Evolutionary conservation across 2,113 vertebrate genomes (phyloP).

Genomic region (Penelope pileata): DNA sequence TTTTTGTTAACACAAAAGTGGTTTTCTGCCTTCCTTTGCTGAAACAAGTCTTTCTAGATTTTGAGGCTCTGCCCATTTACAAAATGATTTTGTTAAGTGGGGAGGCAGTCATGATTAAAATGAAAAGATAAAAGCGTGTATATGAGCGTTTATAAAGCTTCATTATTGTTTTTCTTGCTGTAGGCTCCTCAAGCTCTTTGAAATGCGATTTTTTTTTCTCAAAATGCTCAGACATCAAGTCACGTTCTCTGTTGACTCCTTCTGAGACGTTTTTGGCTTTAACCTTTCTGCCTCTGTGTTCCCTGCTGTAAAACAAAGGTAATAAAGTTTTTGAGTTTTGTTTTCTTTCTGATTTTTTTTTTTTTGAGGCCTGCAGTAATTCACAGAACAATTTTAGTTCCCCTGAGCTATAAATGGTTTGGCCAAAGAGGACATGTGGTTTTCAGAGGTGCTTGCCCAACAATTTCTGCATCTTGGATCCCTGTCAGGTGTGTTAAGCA

Average conservation of each 20-base stretch:
- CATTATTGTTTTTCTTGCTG: not conserved
- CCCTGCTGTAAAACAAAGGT: not conserved
- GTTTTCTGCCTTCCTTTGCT: not conserved
- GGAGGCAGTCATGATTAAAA: not conserved
- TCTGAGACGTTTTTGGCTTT: not conserved
- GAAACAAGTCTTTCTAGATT: not conserved
- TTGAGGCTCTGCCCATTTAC: not conserved
- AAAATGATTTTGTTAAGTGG: not conserved
- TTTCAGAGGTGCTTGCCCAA: constrained; percentile 24
- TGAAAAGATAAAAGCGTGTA: not conserved
- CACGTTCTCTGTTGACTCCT: not conserved
- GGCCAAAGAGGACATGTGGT: not conserved
- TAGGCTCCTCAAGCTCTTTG: not conserved
- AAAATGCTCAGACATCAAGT: not conserved
- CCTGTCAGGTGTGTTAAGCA: not conserved
- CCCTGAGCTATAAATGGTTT: not conserved
- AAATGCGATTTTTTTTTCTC: not conserved
- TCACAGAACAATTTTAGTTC: not conserved
- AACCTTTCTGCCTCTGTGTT: not conserved
- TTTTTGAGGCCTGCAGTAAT: not conserved
- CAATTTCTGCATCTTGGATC: not conserved
- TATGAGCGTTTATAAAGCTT: not conserved
- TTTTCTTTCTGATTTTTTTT: not conserved
- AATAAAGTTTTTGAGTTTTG: not conserved
- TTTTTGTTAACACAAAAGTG: constrained; percentile 5